Base-by-base conservation (phyloP, 2,797 vertebrate species). In the Gymnoscopelus microlampas region DNA sequence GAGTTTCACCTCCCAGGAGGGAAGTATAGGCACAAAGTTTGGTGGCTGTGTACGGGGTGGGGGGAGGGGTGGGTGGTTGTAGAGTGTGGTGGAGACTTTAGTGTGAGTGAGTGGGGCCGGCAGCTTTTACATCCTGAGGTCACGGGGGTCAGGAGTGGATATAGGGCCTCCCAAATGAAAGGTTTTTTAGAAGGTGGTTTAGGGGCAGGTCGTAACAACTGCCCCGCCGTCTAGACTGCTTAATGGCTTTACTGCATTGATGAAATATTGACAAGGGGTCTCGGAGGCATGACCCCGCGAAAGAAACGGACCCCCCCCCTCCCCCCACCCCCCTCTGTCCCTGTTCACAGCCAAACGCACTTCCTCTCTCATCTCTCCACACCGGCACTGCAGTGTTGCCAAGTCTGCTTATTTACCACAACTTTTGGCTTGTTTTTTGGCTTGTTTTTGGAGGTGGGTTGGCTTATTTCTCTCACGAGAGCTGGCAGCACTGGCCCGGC, bases 211-310 rank as follows among this genome's bases (percentile, higher is more conserved):
- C 82, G 73, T 90, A 88, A 90, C 89, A 44, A 77, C 83, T 80
- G 71, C 78, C 53, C 79, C 35, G 39, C 78, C 76, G 93, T 94
- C 93, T 93, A 94, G 93, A 94, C 93, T 76, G 70, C 86, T 92
- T 90, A 92, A 93, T 90, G 84, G 87, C 65, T 91, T 91, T 90
- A 91, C 85, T 84, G 85, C 87, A 68, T 83, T 81, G 82, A 88
- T 94, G 87, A 93, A 90, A 92, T 91, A 90, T 92, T 91, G 91
- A 90, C 89, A 83, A 70, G 74, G 70, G 80, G 62, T 19, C 80
- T 83, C 80, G 60, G 78, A 88, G 87, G 78, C 81, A 76, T 87
- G 88, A 89, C 83, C 83, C 59, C 39, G 39, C 8, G 39, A 44
- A 19, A 2, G 70, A 71, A 78, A 88, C 85, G 86, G 87, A 88